Conservation (phyloP, 2,797 vertebrate genomes). For the Pantherophis alleghaniensis region DNA sequence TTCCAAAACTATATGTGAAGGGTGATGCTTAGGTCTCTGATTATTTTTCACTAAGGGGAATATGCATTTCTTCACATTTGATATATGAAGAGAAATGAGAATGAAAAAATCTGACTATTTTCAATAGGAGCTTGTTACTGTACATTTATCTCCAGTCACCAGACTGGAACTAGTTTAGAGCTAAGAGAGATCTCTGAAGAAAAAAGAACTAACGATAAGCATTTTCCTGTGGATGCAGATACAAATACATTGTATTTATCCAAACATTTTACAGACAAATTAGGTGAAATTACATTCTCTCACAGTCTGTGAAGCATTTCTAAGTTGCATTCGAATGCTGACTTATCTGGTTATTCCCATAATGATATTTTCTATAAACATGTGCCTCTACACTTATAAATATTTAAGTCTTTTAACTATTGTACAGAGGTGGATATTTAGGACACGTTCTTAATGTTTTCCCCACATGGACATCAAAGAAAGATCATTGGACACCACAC, state of each 20-base stretch:
- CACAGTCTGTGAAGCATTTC: conserved; percentile 4
- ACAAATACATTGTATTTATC: neutral
- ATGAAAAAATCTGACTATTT: neutral
- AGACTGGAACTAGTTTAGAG: neutral
- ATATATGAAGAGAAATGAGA: neutral
- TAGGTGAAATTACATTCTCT: conserved; percentile 38
- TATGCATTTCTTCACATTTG: neutral
- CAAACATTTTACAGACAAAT: neutral
- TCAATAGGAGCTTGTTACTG: neutral
- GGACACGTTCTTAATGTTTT: neutral
- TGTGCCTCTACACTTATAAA: neutral
- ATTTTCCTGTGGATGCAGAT: neutral
- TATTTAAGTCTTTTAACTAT: neutral
- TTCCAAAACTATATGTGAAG: neutral
- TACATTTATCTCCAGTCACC: neutral
- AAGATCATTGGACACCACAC: neutral
- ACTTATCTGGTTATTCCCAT: conserved; percentile 2
- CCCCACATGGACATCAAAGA: neutral
- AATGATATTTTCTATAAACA: neutral
- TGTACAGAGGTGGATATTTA: neutral
- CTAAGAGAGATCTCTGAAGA: conserved; percentile 27
- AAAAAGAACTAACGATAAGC: neutral
- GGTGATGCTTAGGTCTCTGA: neutral
- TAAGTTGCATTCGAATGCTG: conserved; percentile 9
- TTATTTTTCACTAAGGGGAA: neutral